Evolutionary conservation across 2,797 vertebrate species (phyloP).

Genomic region (Enteromius afrohamiltoni): DNA sequence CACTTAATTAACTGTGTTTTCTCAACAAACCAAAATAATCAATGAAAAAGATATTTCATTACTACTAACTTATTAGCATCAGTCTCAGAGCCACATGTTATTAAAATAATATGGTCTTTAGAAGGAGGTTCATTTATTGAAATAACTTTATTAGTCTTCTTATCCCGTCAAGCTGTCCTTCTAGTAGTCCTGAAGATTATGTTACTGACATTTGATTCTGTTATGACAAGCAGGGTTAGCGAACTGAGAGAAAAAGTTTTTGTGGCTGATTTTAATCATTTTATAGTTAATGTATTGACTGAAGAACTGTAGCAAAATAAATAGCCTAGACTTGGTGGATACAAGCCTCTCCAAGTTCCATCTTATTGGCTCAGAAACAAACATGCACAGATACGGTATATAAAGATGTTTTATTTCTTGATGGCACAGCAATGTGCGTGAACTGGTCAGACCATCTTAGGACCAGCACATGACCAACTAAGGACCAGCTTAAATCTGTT

Average conservation of each 20-base stretch:
- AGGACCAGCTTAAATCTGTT: too few relatives aligned
- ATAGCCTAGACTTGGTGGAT: neutral
- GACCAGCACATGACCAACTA: too few relatives aligned
- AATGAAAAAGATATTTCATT: constrained; percentile 83
- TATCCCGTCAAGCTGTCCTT: constrained; percentile 30
- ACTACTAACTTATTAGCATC: constrained; percentile 66
- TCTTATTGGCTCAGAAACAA: neutral
- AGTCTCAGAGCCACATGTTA: constrained; percentile 71
- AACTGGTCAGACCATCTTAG: too few relatives aligned
- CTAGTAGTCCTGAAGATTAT: constrained; percentile 22
- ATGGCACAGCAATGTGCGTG: neutral
- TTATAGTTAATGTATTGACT: neutral
- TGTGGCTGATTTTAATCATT: neutral
- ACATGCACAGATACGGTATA: neutral
- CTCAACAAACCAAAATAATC: constrained; percentile 87
- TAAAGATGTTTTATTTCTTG: neutral
- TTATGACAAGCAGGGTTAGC: neutral
- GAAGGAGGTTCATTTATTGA: constrained; percentile 56
- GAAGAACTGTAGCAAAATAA: neutral
- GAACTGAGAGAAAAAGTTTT: neutral
- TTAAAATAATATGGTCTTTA: constrained; percentile 64
- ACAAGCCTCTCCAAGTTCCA: neutral
- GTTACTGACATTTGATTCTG: constrained; percentile 34
- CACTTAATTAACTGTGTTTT: constrained; percentile 92
- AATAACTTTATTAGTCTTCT: constrained; percentile 31